Evolutionary conservation across 2,888 invertebrate genomes (phyloP).

Genomic region (Cotesia congregata): DNA sequence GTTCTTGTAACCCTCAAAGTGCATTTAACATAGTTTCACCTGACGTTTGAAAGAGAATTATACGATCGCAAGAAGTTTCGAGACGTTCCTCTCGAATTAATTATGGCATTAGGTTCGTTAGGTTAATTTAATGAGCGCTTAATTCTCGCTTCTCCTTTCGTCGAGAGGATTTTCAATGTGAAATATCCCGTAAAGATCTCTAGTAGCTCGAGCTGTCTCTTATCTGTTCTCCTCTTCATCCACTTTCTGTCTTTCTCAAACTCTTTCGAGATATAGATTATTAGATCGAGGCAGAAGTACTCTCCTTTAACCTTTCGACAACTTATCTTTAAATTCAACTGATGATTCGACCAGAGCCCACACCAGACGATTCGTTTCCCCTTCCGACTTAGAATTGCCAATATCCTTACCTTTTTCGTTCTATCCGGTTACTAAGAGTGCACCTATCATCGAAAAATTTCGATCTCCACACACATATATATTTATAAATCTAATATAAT

Average conservation of each 20-base stretch:
- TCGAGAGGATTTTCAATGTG: constrained; percentile 42
- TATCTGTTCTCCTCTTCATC: neutral
- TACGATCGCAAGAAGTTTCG: constrained; percentile 30
- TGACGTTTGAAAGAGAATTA: constrained; percentile 30
- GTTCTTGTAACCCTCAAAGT: neutral
- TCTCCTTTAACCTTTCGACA: constrained; percentile 10
- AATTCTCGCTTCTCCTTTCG: constrained; percentile 48
- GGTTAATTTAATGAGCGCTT: constrained; percentile 59
- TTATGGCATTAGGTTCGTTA: constrained; percentile 56
- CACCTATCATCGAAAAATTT: neutral
- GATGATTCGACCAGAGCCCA: constrained; percentile 35
- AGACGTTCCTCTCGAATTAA: constrained; percentile 50
- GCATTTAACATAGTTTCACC: constrained; percentile 18
- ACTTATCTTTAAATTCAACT: constrained; percentile 29
- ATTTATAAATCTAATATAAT: neutral
- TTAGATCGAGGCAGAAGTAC: neutral
- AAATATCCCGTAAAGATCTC: constrained; percentile 15
- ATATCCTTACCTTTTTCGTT: constrained; percentile 61
- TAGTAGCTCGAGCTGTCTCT: neutral
- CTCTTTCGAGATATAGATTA: neutral
- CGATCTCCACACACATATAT: neutral
- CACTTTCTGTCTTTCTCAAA: neutral
- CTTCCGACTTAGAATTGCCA: constrained; percentile 60
- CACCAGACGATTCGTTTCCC: constrained; percentile 53
- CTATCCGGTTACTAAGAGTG: constrained; percentile 19